A percentile compares a stretch with the other conserved stretches of the same genome.
phyloP scores from a whole-genome alignment of 2,888 invertebrate genomes.

The Dexiosoma caninum region DNA sequence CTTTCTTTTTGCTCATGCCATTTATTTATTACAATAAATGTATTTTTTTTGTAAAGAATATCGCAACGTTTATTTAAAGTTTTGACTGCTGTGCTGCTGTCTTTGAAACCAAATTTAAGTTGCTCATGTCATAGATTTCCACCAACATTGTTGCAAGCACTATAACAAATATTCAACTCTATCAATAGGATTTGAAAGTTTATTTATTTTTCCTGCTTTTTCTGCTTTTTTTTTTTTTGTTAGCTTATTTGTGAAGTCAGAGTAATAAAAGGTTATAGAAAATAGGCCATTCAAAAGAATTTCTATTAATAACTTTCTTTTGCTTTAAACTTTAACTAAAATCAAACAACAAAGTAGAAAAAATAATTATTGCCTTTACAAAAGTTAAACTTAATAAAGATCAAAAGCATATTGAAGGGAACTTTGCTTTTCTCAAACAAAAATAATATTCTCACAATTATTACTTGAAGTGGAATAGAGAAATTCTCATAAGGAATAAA shows the following conservation, averaged over 20 bases:
- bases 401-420: slow-evolving; percentile 23
- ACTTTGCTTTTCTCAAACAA: not conserved
- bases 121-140: not conserved
- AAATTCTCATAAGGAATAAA: slow-evolving; percentile 42
- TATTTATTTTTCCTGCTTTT: not conserved
- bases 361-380: slow-evolving; percentile 2
- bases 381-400: not conserved
- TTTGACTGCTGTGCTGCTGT: too few species aligned
- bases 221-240: too few species aligned
- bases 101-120: slow-evolving; percentile 16
- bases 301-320: slow-evolving; percentile 33
- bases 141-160: slow-evolving; percentile 10
- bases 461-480: not conserved
- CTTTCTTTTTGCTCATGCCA: too few species aligned
- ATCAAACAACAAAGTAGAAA: not conserved
- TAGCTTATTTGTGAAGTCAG: too few species aligned
- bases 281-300: slow-evolving; percentile 29
- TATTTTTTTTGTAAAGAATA: too few species aligned
- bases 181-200: slow-evolving; percentile 30
- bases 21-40: too few species aligned
- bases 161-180: not conserved
- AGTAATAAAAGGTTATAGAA: slow-evolving; percentile 13
- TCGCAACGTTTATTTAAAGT: too few species aligned
- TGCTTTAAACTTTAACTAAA: not conserved
- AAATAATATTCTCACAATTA: slow-evolving; percentile 51